These are phyloP conservation scores for Hetaerina americana DNA, from an alignment of 1,140 invertebrate genomes.

Conservation along the genomic window DNA sequence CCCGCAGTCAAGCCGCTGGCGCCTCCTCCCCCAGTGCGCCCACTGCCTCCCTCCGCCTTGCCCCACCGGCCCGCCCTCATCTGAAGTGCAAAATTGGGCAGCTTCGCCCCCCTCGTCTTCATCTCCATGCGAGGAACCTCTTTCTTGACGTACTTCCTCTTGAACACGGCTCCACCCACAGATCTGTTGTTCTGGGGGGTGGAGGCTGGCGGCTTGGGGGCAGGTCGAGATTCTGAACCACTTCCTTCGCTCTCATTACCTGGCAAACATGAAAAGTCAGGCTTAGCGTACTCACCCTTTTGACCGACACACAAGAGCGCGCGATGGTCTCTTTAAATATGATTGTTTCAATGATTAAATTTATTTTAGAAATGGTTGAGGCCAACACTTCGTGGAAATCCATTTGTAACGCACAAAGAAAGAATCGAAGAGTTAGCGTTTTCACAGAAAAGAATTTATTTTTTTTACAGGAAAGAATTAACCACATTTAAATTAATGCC, in stretches of 20 bases:
- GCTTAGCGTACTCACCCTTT: too few species aligned
- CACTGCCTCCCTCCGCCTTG: neutral
- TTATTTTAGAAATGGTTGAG: too few species aligned
- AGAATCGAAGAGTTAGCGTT: too few species aligned
- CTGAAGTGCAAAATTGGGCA: constrained; percentile 40
- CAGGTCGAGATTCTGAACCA: constrained; percentile 28
- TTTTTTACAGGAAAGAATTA: too few species aligned
- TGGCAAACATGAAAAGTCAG: neutral
- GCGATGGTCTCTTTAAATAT: too few species aligned
- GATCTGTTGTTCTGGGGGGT: constrained; percentile 28
- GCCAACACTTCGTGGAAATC: too few species aligned
- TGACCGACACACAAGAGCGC: too few species aligned
- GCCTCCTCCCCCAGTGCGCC: neutral
- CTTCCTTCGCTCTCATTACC: constrained; percentile 17
- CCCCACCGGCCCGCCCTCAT: constrained; percentile 12
- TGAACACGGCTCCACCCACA: constrained; percentile 31
- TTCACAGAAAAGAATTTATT: too few species aligned
- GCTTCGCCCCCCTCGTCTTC: constrained; percentile 44
- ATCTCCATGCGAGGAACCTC: constrained; percentile 31
- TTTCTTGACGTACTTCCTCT: constrained; percentile 35
- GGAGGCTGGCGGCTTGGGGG: constrained; percentile 28
- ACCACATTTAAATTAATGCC: too few species aligned
- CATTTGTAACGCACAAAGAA: too few species aligned
- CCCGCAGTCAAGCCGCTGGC: neutral
- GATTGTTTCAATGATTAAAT: too few species aligned